Base-by-base conservation (phyloP, 2,797 vertebrate genomes). In the Aratinga solstitialis region DNA sequence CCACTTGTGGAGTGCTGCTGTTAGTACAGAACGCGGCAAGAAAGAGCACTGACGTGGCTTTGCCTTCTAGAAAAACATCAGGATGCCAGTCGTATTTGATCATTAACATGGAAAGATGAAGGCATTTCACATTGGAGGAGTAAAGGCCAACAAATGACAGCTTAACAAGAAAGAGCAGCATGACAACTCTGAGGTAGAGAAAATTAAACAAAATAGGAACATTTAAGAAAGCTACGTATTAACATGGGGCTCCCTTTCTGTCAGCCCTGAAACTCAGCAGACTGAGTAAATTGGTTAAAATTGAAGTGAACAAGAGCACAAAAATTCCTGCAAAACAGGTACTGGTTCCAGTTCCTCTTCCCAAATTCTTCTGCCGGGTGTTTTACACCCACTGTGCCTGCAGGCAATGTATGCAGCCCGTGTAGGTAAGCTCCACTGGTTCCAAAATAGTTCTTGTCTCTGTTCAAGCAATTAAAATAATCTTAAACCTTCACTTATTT, bases 1-100 rank as follows among this genome's bases (percentile, higher is more conserved):
- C 13, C 3, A 3, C 21, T n/a, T 54, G 27, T 2, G 1, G 51
- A 56, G 13, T 19, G n/a, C 18, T 54, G 26, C 4, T 7, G 3
- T 38, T n/a, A 47, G 27, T 4, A 51, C 16, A 47, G 26, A 91
- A 38, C 3, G 6, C 6, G 11, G 17, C 32, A 73, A 24, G 45
- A 58, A 34, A 23, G 11, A 67, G 43, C 42, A 20, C 32, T 42
- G 43, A 23, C 11, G 32, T 11, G 34, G 0, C 11, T 67, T 40
- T 56, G 20, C 43, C 58, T 87, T 53, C 36, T 23, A 43, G n/a
- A 43, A 84, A 68, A 61, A 56, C 59, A 13, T 36, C 71, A 68
- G 36, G 19, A 8, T 61, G 36, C 24, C 62, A 58, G 11, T 0
- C 36, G 6, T 9, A 32, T 5, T n/a, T 47, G 45, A 38, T 38